A percentile compares a stretch with the other conserved stretches of the same genome.
Evolutionary conservation across 2,797 vertebrate species (phyloP).

Genomic region (Amblyraja radiata): DNA sequence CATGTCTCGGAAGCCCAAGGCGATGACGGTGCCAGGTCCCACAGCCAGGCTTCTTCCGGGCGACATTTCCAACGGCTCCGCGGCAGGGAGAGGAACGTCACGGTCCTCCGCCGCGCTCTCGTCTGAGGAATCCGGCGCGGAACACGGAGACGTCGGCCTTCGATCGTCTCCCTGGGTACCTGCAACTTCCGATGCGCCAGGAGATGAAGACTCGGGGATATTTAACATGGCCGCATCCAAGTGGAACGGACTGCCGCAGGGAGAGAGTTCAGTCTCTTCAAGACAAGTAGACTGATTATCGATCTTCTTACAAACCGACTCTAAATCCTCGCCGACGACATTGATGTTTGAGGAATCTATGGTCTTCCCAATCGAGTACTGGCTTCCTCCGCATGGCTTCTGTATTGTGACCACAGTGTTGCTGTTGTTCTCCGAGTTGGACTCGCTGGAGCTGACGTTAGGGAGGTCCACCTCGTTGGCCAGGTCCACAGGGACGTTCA

Average conservation of each 20-base stretch:
- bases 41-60: not conserved
- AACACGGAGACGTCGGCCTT: not conserved
- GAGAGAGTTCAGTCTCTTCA: not conserved
- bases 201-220: not conserved
- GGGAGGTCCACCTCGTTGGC: not conserved
- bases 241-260: not conserved
- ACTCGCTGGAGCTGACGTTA: slow-evolving; percentile 5
- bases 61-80: not conserved
- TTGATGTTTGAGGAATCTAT: not conserved
- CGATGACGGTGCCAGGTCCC: not conserved
- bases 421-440: not conserved
- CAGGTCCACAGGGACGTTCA: slow-evolving; percentile 17
- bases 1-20: not conserved
- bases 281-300: not conserved
- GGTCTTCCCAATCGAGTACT: not conserved
- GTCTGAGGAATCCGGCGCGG: not conserved
- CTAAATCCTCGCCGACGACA: not conserved
- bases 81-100: not conserved
- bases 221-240: not conserved
- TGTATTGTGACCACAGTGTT: not conserved
- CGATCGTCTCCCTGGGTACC: not conserved
- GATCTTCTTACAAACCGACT: not conserved
- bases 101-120: not conserved
- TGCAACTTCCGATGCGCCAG: not conserved
- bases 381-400: not conserved